These are phyloP conservation scores for Apteryx mantelli DNA, from an alignment of 2,113 vertebrate genomes.

Conservation along the genomic window DNA sequence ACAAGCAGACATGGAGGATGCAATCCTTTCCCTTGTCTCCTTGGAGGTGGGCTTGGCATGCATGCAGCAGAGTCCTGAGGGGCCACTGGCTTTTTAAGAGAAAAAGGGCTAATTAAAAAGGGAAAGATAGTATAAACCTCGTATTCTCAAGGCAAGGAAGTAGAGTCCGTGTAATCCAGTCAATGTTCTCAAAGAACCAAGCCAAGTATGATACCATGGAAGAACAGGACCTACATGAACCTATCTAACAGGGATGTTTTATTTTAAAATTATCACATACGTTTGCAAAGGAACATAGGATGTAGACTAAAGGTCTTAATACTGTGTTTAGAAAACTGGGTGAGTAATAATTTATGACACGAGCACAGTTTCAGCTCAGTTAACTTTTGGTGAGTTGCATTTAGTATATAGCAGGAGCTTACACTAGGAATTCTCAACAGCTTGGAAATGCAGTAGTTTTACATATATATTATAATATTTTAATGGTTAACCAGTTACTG, in stretches of 20 bases:
- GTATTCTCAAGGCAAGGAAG: background rate
- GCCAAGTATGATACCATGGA: background rate
- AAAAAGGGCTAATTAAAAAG: background rate
- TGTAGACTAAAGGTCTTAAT: background rate
- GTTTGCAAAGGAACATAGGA: background rate
- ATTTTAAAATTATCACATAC: background rate
- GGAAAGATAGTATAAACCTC: background rate
- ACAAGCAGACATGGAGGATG: background rate
- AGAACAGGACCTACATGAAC: background rate
- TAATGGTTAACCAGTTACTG: background rate
- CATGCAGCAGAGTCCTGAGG: background rate
- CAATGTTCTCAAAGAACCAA: background rate
- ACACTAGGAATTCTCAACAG: background rate
- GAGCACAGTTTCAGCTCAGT: background rate
- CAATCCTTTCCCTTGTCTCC: background rate
- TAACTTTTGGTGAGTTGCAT: background rate
- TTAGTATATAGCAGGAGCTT: background rate
- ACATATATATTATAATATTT: background rate
- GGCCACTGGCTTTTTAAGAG: background rate
- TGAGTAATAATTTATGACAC: background rate
- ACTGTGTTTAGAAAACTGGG: background rate
- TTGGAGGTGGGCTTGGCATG: background rate
- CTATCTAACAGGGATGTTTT: background rate
- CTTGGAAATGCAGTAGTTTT: background rate
- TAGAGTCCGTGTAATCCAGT: background rate